A percentile compares a stretch with the other conserved stretches of the same genome.
phyloP scores from a whole-genome alignment of 2,113 vertebrate species.

The Sprattus sprattus region DNA sequence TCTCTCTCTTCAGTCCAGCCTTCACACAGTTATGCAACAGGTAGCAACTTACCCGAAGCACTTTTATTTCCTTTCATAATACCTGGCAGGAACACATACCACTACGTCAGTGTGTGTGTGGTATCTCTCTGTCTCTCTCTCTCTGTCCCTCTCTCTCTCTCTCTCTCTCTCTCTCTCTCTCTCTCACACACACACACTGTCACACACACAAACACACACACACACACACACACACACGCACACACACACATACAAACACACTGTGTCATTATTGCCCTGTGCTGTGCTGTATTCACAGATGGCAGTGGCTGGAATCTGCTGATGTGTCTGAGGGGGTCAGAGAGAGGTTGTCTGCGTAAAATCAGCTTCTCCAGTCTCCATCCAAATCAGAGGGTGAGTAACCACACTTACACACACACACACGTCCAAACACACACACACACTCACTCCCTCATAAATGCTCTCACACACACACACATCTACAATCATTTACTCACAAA shows the following conservation, averaged over 20 bases:
- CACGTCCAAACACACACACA: not conserved
- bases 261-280: not conserved
- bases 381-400: slow-evolving; percentile 80
- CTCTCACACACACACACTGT: not conserved
- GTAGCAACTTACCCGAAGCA: not conserved
- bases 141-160: not conserved
- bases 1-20: not conserved
- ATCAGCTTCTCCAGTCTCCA: slow-evolving; percentile 68
- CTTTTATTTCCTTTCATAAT: not conserved
- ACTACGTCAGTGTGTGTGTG: slow-evolving; percentile 19
- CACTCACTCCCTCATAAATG: not conserved
- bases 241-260: not conserved
- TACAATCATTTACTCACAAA: not conserved
- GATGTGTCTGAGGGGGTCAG: slow-evolving; percentile 77
- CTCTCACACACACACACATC: not conserved
- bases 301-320: slow-evolving; percentile 77
- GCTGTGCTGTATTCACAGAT: slow-evolving; percentile 47
- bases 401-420: not conserved
- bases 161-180: not conserved
- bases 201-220: not conserved
- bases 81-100: not conserved
- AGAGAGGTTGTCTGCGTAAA: slow-evolving; percentile 73
- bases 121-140: slow-evolving; percentile 37
- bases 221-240: not conserved
- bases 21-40: not conserved